Evolutionary conservation across 1,140 invertebrate species (phyloP).

Genomic region (Epicauta chinensis): DNA sequence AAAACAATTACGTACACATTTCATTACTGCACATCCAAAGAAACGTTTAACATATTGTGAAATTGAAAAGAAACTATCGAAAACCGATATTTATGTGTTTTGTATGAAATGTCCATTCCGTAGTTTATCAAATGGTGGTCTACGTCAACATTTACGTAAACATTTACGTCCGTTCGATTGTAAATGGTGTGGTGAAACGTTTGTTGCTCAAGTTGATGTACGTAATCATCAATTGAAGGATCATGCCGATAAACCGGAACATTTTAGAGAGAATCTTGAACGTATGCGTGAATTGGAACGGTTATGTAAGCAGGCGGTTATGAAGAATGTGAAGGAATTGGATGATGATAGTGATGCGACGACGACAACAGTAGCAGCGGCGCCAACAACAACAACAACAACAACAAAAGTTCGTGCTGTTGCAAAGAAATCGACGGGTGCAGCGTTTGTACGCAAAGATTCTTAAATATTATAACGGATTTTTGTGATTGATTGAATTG

Average conservation of each 20-base stretch:
- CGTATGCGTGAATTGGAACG: not conserved
- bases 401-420: slow-evolving; percentile 2
- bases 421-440: slow-evolving; percentile 26
- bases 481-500: too few relatives aligned
- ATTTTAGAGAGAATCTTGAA: slow-evolving; percentile 1
- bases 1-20: slow-evolving; percentile 15
- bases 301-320: not conserved
- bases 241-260: slow-evolving; percentile 7
- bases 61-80: not conserved
- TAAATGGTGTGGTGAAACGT: slow-evolving; percentile 18
- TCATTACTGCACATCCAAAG: slow-evolving; percentile 7
- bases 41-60: slow-evolving; percentile 6
- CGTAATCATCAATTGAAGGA: slow-evolving; percentile 8
- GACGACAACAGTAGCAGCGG: not conserved
- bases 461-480: not conserved
- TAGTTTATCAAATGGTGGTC: not conserved
- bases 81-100: not conserved
- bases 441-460: slow-evolving; percentile 2
- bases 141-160: slow-evolving; percentile 21
- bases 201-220: slow-evolving; percentile 5
- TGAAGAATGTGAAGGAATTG: not conserved
- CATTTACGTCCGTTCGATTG: slow-evolving; percentile 25
- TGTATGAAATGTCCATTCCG: slow-evolving; percentile 22
- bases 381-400: not conserved
- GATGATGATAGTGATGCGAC: too few relatives aligned